Evolutionary conservation across 1,140 invertebrate species (phyloP), one percentile per base, ranked within the genome.

Genomic region (Leguminivora glycinivorella): DNA sequence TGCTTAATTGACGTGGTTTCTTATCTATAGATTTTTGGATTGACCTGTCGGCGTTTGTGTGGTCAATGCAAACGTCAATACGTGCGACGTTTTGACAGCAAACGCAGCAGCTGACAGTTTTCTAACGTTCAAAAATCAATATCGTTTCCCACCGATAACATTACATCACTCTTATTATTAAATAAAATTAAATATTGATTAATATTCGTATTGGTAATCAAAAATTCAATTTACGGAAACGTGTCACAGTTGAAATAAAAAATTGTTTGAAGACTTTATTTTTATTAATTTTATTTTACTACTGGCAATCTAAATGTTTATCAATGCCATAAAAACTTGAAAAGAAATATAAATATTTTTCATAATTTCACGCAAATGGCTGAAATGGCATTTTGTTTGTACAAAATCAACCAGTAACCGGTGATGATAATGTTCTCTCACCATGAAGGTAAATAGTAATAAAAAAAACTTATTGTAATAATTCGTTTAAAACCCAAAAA

Each of bases 1-100:
- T 38, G 14, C 29, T 26, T 68, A 78, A 74, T 80, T 78, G 69
- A 76, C 68, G 72, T 56, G 66, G 60, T 72, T 76, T 19, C 34
- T 43, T 17, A 47, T 25, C 10, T 10, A 68, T 25, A 19, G 38
- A 2, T 25, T 43, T 67, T 68, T 68, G 10, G 19, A 25, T 68
- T 26, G 56, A 26, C 4, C 26, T 29, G 47, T 69, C 67, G 72
- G 71, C 69, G 56, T 56, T 60, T 40, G 52, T 56, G 31, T 40
- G 58, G 29, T 40, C 40, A 56, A 38, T 14, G 31, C 47, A 43
- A 43, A 66, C 68, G 29, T 70, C 69, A 72, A 75, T 70, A 71
- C 63, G 69, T 58, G 52, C 68, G 34, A 68, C 56, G 47, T 58
- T 67, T 69, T 74, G 68, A 70, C 69, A 40, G 72, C 68, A 72